A percentile compares a stretch with the other conserved stretches of the same genome.
Conservation (phyloP, 2,113 vertebrate species). For the Microcebus murinus region DNA sequence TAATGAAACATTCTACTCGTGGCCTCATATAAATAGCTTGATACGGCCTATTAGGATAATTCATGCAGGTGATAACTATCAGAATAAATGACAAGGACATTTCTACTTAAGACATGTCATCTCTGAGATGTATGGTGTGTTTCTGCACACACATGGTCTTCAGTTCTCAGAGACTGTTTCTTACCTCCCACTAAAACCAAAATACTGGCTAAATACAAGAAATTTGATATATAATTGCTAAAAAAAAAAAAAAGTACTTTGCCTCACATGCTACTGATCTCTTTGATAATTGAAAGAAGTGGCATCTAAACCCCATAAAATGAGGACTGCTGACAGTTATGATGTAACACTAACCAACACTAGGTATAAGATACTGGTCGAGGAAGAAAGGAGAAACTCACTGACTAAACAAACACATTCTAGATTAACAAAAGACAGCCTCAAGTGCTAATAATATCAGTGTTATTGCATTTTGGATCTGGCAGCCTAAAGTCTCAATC, state of each 20-base stretch:
- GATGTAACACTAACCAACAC: not conserved
- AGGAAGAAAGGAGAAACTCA: constrained; percentile 6
- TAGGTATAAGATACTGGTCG: not conserved
- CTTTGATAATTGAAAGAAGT: not conserved
- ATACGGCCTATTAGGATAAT: not conserved
- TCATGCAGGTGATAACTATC: constrained; percentile 22
- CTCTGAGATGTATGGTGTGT: constrained; percentile 2
- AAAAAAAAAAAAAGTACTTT: not conserved
- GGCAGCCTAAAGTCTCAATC: not conserved
- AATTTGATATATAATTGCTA: not conserved
- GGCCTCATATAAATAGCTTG: not conserved
- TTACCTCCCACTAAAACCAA: not conserved
- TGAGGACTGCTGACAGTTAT: not conserved
- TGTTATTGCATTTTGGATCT: not conserved
- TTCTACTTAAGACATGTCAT: not conserved
- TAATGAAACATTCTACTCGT: not conserved
- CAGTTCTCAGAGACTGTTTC: not conserved
- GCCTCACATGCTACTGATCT: not conserved
- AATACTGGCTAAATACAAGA: constrained; percentile 3
- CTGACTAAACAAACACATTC: not conserved
- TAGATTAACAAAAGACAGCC: not conserved
- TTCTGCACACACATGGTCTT: not conserved
- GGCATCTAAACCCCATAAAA: not conserved
- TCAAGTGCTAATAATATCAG: not conserved
- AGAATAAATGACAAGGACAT: constrained; percentile 32